Evolutionary conservation across 2,797 vertebrate genomes (phyloP).

Genomic region (Anas flavirostris): DNA sequence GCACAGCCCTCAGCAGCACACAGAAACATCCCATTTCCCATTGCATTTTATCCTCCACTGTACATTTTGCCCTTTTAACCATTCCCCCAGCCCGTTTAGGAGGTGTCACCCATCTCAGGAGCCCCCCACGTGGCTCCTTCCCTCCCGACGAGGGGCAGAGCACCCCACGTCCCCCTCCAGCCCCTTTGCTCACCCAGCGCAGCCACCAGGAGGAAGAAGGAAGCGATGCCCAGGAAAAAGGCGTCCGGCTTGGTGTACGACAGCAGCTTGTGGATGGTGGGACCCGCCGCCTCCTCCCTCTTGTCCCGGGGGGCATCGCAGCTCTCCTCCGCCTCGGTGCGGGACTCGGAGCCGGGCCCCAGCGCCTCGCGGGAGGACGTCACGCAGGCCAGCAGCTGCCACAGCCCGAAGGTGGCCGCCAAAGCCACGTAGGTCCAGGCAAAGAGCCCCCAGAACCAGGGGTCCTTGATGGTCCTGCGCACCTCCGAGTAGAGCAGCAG

Average conservation of each 20-base stretch:
- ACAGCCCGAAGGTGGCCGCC: conserved; percentile 77
- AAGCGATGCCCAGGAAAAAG: conserved; percentile 82
- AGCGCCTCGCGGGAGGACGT: conserved; percentile 53
- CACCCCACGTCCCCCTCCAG: fast-evolving
- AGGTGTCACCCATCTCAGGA: fast-evolving
- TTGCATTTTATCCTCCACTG: neutral
- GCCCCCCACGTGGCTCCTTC: fast-evolving
- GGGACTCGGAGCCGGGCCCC: conserved; percentile 36
- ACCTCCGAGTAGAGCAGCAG: conserved; percentile 90
- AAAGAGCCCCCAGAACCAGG: conserved; percentile 89
- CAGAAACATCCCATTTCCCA: neutral
- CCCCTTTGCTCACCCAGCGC: conserved; percentile 87
- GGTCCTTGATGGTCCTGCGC: conserved; percentile 79
- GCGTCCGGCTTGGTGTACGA: conserved; percentile 87
- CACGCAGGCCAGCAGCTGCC: conserved; percentile 83
- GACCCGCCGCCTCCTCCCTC: conserved; percentile 78
- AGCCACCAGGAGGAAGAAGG: conserved; percentile 88
- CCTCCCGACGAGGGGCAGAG: neutral
- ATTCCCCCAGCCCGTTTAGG: neutral
- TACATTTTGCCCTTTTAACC: neutral
- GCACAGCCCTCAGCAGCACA: fast-evolving
- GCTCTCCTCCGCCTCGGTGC: conserved; percentile 42
- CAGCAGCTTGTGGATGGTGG: conserved; percentile 90
- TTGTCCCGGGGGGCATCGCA: conserved; percentile 29
- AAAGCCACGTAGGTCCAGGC: conserved; percentile 88